A percentile compares a stretch with the other conserved stretches of the same genome.
phyloP scores from a whole-genome alignment of 2,797 vertebrate species.

The Siniperca obscura region DNA sequence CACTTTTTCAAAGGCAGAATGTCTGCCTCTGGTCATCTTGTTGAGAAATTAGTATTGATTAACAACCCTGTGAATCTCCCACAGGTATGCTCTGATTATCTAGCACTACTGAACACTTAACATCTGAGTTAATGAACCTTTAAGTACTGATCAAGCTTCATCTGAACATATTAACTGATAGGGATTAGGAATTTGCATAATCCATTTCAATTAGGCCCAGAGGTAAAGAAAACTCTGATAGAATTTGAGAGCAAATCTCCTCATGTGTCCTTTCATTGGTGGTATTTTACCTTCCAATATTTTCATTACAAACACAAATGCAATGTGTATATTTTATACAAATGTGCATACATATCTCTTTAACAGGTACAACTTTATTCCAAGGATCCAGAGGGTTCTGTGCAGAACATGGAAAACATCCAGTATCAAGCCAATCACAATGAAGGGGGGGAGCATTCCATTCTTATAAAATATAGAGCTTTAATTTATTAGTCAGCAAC shows the following conservation, averaged over 20 bases:
- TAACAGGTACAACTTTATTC: conserved; percentile 82
- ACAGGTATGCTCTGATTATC: conserved; percentile 16
- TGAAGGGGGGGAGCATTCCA: conserved; percentile 78
- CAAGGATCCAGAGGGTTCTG: conserved; percentile 75
- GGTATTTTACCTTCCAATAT: not conserved
- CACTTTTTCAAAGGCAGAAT: not conserved
- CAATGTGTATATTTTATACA: conserved; percentile 64
- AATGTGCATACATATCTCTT: conserved; percentile 76
- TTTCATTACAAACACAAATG: conserved; percentile 45
- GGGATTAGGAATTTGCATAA: conserved; percentile 10
- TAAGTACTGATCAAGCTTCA: conserved; percentile 12
- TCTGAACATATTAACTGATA: conserved; percentile 6
- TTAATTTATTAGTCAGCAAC: conserved; percentile 90
- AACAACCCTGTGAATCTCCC: not conserved
- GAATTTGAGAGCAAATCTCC: conserved; percentile 4
- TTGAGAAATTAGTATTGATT: conserved; percentile 35
- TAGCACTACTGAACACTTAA: conserved; percentile 3
- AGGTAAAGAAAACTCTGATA: conserved; percentile 4
- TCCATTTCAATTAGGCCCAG: conserved; percentile 7
- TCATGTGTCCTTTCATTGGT: not conserved
- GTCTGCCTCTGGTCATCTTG: not conserved
- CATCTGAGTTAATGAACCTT: conserved; percentile 33
- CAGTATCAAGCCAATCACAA: conserved; percentile 78
- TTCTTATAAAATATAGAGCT: conserved; percentile 91
- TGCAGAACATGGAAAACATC: conserved; percentile 78